A percentile compares a stretch with the other conserved stretches of the same genome.
Conservation (phyloP, 2,888 invertebrate genomes). For the Parnassius apollo region DNA sequence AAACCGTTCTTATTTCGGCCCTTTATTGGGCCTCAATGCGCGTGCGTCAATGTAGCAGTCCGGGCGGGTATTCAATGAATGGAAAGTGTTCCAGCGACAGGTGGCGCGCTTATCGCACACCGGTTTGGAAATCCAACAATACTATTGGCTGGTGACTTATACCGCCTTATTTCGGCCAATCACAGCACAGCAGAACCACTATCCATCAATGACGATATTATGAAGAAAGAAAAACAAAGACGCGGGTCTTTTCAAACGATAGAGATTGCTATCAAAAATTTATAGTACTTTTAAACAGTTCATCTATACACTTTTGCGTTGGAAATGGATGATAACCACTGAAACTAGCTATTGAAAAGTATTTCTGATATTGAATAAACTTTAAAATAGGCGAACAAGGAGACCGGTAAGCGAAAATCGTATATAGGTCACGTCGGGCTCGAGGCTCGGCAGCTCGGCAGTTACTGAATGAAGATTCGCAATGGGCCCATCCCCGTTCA, state of each 20-base stretch:
- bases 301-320: not conserved
- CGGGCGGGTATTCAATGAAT: slow-evolving; percentile 76
- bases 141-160: slow-evolving; percentile 49
- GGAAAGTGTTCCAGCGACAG: slow-evolving; percentile 66
- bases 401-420: slow-evolving; percentile 28
- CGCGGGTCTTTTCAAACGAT: slow-evolving; percentile 56
- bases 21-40: slow-evolving; percentile 80
- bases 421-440: slow-evolving; percentile 66
- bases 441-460: slow-evolving; percentile 64
- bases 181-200: slow-evolving; percentile 37
- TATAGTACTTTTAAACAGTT: slow-evolving; percentile 33
- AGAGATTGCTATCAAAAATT: slow-evolving; percentile 1
- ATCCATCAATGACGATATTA: slow-evolving; percentile 51
- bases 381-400: not conserved
- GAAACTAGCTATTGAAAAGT: not conserved
- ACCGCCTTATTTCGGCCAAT: slow-evolving; percentile 52
- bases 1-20: slow-evolving; percentile 77
- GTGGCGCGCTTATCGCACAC: slow-evolving; percentile 70
- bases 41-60: slow-evolving; percentile 75
- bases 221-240: slow-evolving; percentile 34
- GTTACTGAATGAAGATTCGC: slow-evolving; percentile 75
- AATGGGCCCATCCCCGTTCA: slow-evolving; percentile 73
- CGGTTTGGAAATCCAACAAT: slow-evolving; percentile 36
- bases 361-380: not conserved
- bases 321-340: not conserved